phyloP scores from a whole-genome alignment of 1,140 invertebrate genomes.

The Anadara kagoshimensis region DNA sequence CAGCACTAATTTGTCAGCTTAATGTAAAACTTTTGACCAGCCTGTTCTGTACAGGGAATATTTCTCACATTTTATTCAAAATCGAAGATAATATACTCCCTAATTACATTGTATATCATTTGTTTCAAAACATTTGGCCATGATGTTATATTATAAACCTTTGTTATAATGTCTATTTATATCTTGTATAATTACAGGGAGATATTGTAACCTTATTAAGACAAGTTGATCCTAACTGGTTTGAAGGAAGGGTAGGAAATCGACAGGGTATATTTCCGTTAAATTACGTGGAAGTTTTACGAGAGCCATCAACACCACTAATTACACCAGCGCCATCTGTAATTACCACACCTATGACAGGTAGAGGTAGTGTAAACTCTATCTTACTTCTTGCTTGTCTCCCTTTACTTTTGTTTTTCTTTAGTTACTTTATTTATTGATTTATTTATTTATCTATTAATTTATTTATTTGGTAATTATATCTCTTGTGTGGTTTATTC shows the following conservation, averaged over 20 bases:
- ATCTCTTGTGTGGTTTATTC: too few species aligned
- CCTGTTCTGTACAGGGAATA: too few species aligned
- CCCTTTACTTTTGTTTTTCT: slow-evolving; percentile 11
- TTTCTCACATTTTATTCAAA: too few species aligned
- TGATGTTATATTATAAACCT: too few species aligned
- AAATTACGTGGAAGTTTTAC: slow-evolving; percentile 80
- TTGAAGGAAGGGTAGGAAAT: slow-evolving; percentile 77
- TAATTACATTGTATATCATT: too few species aligned
- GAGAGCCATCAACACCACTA: slow-evolving; percentile 71
- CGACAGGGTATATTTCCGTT: slow-evolving; percentile 80
- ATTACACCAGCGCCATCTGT: slow-evolving; percentile 70
- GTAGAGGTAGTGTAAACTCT: slow-evolving; percentile 51
- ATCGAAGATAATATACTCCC: too few species aligned
- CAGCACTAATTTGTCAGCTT: too few species aligned
- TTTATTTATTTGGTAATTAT: too few species aligned
- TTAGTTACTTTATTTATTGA: not conserved
- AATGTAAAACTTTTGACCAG: too few species aligned
- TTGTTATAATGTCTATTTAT: not conserved
- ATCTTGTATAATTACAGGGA: slow-evolving; percentile 66
- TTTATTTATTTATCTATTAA: not conserved
- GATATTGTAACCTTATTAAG: slow-evolving; percentile 79
- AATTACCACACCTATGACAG: slow-evolving; percentile 70
- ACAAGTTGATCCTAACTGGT: slow-evolving; percentile 81
- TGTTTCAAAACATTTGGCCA: too few species aligned
- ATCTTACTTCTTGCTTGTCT: slow-evolving; percentile 11